Evolutionary conservation across 2,888 invertebrate genomes (phyloP).

Genomic region (Leptarthrus brevirostris): DNA sequence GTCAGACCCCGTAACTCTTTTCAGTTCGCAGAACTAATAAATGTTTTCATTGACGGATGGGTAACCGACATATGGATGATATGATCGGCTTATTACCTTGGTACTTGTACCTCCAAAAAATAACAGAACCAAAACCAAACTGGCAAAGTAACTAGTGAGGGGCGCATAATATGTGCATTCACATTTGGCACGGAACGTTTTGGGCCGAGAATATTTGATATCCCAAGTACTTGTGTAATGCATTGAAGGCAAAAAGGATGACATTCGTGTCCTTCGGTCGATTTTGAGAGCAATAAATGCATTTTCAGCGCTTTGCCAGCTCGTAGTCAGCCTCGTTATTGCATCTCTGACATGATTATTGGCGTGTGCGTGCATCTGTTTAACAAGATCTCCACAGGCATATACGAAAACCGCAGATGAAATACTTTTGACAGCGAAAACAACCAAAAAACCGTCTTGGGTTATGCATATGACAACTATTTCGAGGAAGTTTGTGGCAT

Average conservation of each 20-base stretch:
- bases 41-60: slow-evolving; percentile 31
- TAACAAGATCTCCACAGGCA: slow-evolving; percentile 8
- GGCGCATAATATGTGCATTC: too few relatives aligned
- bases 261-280: slow-evolving; percentile 22
- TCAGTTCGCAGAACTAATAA: background rate
- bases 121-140: slow-evolving; percentile 24
- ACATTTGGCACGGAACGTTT: too few relatives aligned
- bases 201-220: slow-evolving; percentile 8
- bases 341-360: slow-evolving; percentile 6
- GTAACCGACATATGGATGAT: slow-evolving; percentile 46
- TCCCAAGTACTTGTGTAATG: slow-evolving; percentile 8
- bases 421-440: slow-evolving; percentile 19
- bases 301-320: slow-evolving; percentile 11
- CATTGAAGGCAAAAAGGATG: slow-evolving; percentile 2
- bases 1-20: slow-evolving; percentile 15
- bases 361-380: slow-evolving; percentile 13
- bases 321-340: slow-evolving; percentile 11
- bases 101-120: slow-evolving; percentile 15
- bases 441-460: too few relatives aligned
- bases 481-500: slow-evolving; percentile 14
- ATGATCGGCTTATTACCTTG: slow-evolving; percentile 41
- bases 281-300: slow-evolving; percentile 29
- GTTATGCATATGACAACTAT: slow-evolving; percentile 28
- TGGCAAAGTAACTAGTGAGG: too few relatives aligned
- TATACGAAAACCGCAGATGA: slow-evolving; percentile 27